Percentiles rank a stretch among this genome's conserved stretches.
phyloP scores from a whole-genome alignment of 2,797 vertebrate species.

The Distichodus sexfasciatus region DNA sequence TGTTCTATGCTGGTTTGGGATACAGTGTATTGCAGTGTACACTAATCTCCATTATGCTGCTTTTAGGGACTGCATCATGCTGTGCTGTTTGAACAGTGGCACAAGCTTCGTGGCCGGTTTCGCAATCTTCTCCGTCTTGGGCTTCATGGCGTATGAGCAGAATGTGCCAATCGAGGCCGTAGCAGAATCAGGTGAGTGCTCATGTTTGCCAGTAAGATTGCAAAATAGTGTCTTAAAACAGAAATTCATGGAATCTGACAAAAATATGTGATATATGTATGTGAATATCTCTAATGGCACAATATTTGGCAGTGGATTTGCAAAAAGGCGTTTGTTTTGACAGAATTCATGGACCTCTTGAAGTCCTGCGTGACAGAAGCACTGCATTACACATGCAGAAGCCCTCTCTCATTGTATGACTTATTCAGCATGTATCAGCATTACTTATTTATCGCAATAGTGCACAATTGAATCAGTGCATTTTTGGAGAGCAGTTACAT shows the following conservation, averaged over 20 bases:
- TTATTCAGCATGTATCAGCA: constrained; percentile 61
- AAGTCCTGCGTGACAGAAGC: not conserved
- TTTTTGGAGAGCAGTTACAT: not conserved
- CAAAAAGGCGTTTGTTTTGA: not conserved
- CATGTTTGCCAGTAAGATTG: not conserved
- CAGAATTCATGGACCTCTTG: not conserved
- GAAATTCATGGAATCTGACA: too few species aligned
- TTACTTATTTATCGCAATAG: constrained; percentile 62
- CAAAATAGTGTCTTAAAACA: too few species aligned
- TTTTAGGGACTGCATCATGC: constrained; percentile 93
- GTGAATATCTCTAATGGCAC: not conserved
- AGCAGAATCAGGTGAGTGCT: constrained; percentile 90
- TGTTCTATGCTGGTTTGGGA: too few species aligned
- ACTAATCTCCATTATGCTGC: not conserved
- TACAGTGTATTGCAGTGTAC: not conserved
- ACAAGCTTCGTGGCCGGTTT: constrained; percentile 98
- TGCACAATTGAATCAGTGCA: constrained; percentile 42
- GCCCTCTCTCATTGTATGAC: constrained; percentile 56
- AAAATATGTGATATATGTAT: too few species aligned
- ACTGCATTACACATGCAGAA: constrained; percentile 1
- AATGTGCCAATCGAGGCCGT: constrained; percentile 95
- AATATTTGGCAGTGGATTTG: too few species aligned
- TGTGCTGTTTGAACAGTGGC: constrained; percentile 97
- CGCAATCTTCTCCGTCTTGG: constrained; percentile 98
- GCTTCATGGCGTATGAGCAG: constrained; percentile 98